Evolutionary conservation across 2,113 vertebrate species (phyloP).

Genomic region (Macquaria ambigua): DNA sequence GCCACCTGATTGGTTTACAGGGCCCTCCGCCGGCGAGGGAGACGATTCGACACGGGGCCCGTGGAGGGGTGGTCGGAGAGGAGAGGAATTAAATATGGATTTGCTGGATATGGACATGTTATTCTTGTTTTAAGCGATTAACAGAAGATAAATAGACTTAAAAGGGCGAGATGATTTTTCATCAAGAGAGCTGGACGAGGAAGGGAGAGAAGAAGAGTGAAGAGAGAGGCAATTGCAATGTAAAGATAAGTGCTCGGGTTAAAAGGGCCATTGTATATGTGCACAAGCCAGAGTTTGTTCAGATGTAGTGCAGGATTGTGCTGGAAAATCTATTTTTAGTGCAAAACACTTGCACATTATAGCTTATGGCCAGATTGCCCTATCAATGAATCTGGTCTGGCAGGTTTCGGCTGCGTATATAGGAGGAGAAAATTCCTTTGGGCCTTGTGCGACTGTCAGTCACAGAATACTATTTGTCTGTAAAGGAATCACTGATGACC

Average conservation of each 20-base stretch:
- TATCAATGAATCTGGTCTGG: conserved; percentile 51
- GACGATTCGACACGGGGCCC: conserved; percentile 29
- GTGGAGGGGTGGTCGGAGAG: not conserved
- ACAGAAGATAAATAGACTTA: conserved; percentile 50
- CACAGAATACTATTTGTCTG: conserved; percentile 39
- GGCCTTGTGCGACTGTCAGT: conserved; percentile 27
- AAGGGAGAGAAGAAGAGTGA: conserved; percentile 10
- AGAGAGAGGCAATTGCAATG: conserved; percentile 28
- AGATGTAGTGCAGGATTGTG: conserved; percentile 13
- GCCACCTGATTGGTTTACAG: conserved; percentile 51
- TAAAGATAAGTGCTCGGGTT: conserved; percentile 46
- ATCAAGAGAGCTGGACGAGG: not conserved
- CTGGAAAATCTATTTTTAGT: conserved; percentile 60
- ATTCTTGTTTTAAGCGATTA: conserved; percentile 62
- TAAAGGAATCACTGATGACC: conserved; percentile 21
- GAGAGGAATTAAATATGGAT: conserved; percentile 48
- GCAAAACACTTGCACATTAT: conserved; percentile 70
- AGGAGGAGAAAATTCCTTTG: conserved; percentile 24
- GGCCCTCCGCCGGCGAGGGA: not conserved
- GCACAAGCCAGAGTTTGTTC: not conserved
- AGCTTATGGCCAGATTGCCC: conserved; percentile 69
- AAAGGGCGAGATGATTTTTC: conserved; percentile 40
- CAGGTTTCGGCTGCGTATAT: conserved; percentile 22
- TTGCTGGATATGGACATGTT: conserved; percentile 29
- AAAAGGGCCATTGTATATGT: conserved; percentile 10